Base-by-base conservation (phyloP, 2,113 vertebrate genomes). In the Capreolus pygargus region DNA sequence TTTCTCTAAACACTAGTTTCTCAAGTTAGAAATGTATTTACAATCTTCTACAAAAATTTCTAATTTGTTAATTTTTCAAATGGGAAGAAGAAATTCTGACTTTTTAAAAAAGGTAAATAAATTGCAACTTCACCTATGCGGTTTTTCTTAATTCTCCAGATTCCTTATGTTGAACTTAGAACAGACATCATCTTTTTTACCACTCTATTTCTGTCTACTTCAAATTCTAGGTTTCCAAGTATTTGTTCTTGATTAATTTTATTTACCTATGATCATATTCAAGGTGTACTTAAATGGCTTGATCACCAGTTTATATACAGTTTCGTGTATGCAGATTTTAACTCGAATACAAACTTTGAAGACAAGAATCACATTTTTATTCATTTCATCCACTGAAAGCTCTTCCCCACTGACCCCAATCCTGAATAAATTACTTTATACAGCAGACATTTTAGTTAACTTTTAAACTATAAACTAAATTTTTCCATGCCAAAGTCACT, bases 61-160 rank as follows among this genome's bases (percentile, higher is more conserved):
- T 85, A 96, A 96, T 28, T n/a, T 64, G 36, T 13, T 78, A 50
- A 88, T 70, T 95, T 84, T 93, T 83, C 27, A 60, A 95, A 70
- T 6, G 67, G 6, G 58, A 86, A 52, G 45, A 70, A 89, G 79
- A 60, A 94, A 93, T 55, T 61, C 52, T 83, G 33, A 39, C 6
- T 30, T 74, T 86, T 88, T 89, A 86, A 21, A 39, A 61, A 95
- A 88, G 16, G 23, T 55, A 86, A 85, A 81, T 79, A 92, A 86
- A 86, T 2, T 90, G 16, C 86, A 86, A 39, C n/a, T 55, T 82
- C 55, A 82, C 39, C 78, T 58, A 78, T 28, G 16, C 33, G 90
- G 43, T 25, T 90, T 84, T 95, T 61, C 12, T 45, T 90, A 95
- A 74, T 50, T 43, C 11, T 58, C 85, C 70, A 28, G 39, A 95